Percentiles rank a stretch among this genome's conserved stretches.
These are phyloP conservation scores for Sinella curviseta DNA, from an alignment of 1,140 invertebrate genomes.

Conservation along the genomic window DNA sequence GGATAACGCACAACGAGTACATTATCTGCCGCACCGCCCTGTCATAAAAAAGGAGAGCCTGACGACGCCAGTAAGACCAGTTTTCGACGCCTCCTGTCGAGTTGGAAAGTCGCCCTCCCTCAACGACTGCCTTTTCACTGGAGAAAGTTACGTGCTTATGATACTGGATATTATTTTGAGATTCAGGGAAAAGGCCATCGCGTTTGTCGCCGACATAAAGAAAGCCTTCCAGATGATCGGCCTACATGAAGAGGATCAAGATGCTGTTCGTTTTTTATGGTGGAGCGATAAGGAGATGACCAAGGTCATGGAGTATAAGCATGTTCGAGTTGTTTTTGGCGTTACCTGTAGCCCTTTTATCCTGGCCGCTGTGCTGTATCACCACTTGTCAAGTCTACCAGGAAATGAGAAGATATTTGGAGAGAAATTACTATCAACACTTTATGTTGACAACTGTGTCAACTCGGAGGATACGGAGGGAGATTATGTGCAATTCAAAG, in stretches of 20 bases:
- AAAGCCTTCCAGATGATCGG: slow-evolving; percentile 19
- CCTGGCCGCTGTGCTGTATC: slow-evolving; percentile 35
- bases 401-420: background rate
- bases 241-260: background rate
- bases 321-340: slow-evolving; percentile 44
- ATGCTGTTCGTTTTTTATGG: slow-evolving; percentile 39
- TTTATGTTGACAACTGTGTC: slow-evolving; percentile 37
- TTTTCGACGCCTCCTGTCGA: slow-evolving; percentile 48
- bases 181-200: slow-evolving; percentile 53
- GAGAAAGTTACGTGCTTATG: slow-evolving; percentile 54
- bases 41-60: slow-evolving; percentile 30
- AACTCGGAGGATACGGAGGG: slow-evolving; percentile 11
- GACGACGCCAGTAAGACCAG: slow-evolving; percentile 43
- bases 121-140: slow-evolving; percentile 54
- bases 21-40: slow-evolving; percentile 33
- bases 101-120: slow-evolving; percentile 48
- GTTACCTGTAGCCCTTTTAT: slow-evolving; percentile 41
- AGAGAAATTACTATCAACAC: background rate
- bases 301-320: slow-evolving; percentile 24
- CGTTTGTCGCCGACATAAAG: slow-evolving; percentile 48
- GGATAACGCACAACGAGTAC: background rate
- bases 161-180: slow-evolving; percentile 53
- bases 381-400: slow-evolving; percentile 18
- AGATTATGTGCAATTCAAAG: slow-evolving; percentile 26
- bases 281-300: slow-evolving; percentile 23